Base-by-base conservation (phyloP, 2,888 invertebrate species). In the Lutraria lutraria region DNA sequence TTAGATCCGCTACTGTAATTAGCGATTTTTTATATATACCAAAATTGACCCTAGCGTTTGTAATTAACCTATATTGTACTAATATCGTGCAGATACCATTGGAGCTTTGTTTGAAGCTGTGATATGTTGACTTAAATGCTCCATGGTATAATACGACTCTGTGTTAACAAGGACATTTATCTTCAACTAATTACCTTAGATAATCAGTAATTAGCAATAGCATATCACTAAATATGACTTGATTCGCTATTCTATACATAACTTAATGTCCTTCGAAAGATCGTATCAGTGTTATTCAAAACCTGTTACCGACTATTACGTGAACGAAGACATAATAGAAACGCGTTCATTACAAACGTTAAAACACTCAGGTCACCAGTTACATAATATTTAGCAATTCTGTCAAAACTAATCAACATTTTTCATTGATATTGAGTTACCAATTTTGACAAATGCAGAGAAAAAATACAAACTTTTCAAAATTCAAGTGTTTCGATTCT, bases 131-230 rank as follows among this genome's bases (percentile, higher is more conserved):
- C 72, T 76, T 85, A 68, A 88, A 88, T 86, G 86, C 83, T 76
- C 63, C 53, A 72, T 72, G 85, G 87, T 85, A 81, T 63, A 60
- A 68, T 56, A 83, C 34, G 43, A 60, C 15, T 83, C 52, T 88
- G 80, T 85, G 89, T 87, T 89, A 89, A 89, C 89, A 88, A 60
- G 29, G 29, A 81, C 80, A 87, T 89, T 89, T 76, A 89, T 89
- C 87, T 88, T 21, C 68, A 83, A 68, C 89, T 89, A 89, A 89
- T 89, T 87, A 85, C 68, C 53, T 52, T 12, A 60, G 89, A 89
- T 89, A 89, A 85, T 53, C 76, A 76, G 52, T 89, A 89, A 89
- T 89, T 89, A 89, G 89, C 63, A 86, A 85, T 34, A n/a, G 53
- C 81, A 76, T 76, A 88, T 83, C 81, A 76, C 76, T 43, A 60